Percentiles rank a stretch among this genome's conserved stretches.
Conservation (phyloP, 2,113 vertebrate species). For the Onychostruthus taczanowskii region DNA sequence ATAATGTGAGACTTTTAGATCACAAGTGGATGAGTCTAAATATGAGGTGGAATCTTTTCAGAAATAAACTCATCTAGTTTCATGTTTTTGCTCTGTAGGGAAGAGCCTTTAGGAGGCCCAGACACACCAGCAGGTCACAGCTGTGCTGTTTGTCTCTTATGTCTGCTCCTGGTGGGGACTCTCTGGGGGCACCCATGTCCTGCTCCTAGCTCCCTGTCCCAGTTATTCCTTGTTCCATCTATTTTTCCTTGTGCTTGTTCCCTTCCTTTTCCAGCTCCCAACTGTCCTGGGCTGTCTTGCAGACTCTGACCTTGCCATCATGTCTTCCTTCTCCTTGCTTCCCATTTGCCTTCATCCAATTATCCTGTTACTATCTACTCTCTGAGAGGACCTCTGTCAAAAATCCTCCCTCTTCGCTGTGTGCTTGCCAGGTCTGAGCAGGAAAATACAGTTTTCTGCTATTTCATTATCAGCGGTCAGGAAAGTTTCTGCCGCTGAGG, state of each 20-base stretch:
- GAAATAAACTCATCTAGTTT: background rate
- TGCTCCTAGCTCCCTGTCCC: background rate
- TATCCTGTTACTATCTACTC: background rate
- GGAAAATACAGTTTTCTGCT: conserved; percentile 35
- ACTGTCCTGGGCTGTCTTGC: background rate
- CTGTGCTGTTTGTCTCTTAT: background rate
- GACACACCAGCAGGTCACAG: background rate
- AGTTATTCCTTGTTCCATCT: background rate
- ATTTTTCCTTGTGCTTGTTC: background rate
- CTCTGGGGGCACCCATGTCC: background rate
- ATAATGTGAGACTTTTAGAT: background rate
- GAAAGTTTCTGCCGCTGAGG: background rate
- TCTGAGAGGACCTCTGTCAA: background rate
- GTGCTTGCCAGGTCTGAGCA: conserved; percentile 14
- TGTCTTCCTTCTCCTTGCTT: background rate
- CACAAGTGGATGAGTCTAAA: background rate
- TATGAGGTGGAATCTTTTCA: background rate
- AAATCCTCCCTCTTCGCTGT: background rate
- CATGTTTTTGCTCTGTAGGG: background rate
- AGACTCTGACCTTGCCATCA: background rate
- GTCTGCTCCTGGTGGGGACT: background rate
- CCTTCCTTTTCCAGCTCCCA: background rate
- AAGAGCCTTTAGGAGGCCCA: background rate
- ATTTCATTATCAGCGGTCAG: background rate
- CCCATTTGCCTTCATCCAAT: background rate